These are phyloP conservation scores for Plutomurus gul DNA, from an alignment of 1,140 invertebrate genomes.

Conservation along the genomic window DNA sequence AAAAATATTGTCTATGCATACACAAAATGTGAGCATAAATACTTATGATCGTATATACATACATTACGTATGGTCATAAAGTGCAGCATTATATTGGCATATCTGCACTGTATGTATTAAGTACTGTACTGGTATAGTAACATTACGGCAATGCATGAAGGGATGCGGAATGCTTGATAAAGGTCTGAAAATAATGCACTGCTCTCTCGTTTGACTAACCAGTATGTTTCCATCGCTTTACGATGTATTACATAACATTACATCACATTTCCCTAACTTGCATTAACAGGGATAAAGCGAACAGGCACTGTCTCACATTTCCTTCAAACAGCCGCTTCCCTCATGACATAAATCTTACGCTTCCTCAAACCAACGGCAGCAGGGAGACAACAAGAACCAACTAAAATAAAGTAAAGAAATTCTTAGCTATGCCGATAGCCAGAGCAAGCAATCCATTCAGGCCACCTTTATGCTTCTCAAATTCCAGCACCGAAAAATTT, in stretches of 20 bases:
- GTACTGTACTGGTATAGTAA: background rate
- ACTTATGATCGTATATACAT: too few relatives aligned
- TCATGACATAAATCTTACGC: constrained; percentile 34
- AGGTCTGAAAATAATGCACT: background rate
- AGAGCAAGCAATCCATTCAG: background rate
- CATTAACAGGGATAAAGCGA: background rate
- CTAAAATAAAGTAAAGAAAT: constrained; percentile 1
- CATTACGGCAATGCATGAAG: background rate
- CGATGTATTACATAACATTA: background rate
- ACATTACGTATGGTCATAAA: too few relatives aligned
- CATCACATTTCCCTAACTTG: constrained; percentile 22
- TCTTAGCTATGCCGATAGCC: background rate
- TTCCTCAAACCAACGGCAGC: constrained; percentile 32
- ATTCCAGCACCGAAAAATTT: constrained; percentile 21
- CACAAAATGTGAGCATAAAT: too few relatives aligned
- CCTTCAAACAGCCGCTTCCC: constrained; percentile 43
- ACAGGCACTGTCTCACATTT: constrained; percentile 42
- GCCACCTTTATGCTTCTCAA: constrained; percentile 12
- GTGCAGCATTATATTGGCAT: too few relatives aligned
- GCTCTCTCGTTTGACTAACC: background rate
- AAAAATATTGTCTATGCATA: too few relatives aligned
- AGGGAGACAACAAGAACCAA: constrained; percentile 9
- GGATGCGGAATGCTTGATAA: background rate
- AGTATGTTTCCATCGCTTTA: background rate
- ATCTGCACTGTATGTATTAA: background rate